Conservation (phyloP, 2,113 vertebrate species). For the Lasiurus cinereus region DNA sequence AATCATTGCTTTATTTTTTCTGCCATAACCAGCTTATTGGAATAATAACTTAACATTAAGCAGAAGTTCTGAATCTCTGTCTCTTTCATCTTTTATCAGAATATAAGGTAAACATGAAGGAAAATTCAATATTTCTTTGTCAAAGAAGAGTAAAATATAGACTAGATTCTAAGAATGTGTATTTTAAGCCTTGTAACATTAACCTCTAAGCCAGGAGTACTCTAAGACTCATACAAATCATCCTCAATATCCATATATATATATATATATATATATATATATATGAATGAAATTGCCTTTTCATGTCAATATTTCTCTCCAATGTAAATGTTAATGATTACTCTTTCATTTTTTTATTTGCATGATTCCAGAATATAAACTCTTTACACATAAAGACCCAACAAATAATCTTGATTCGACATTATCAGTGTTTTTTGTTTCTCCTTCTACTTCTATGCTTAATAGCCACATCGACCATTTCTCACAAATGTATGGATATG, state of each 20-base stretch:
- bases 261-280: not conserved
- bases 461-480: not conserved
- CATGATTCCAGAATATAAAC: not conserved
- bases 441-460: not conserved
- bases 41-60: not conserved
- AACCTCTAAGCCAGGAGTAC: not conserved
- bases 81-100: not conserved
- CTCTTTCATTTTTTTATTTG: not conserved
- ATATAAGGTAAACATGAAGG: not conserved
- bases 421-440: not conserved
- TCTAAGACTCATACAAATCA: not conserved
- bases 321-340: not conserved
- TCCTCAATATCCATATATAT: not conserved
- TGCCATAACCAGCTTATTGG: not conserved
- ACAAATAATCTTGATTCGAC: not conserved
- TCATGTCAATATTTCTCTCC: not conserved
- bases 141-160: not conserved
- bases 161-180: not conserved
- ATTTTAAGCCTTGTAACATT: not conserved
- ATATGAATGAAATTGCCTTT: not conserved
- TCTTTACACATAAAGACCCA: not conserved
- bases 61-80: not conserved
- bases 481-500: not conserved
- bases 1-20: not conserved
- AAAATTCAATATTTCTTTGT: slow-evolving; percentile 5